A percentile compares a stretch with the other conserved stretches of the same genome.
phyloP scores from a whole-genome alignment of 1,140 invertebrate genomes.

The Drosophila baimaii region DNA sequence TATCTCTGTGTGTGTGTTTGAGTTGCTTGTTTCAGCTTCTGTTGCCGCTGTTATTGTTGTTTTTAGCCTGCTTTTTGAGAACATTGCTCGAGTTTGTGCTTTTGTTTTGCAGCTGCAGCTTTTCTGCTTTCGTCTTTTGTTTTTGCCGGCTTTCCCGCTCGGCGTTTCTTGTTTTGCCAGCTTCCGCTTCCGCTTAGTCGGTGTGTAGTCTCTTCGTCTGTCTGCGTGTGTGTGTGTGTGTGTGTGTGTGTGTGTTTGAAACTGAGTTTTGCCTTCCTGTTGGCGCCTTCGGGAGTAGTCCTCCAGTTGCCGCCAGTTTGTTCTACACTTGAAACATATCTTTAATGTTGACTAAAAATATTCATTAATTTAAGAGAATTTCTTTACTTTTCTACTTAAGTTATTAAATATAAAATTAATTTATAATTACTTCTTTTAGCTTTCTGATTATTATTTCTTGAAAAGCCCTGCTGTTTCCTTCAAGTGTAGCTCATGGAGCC shows the following conservation, averaged over 20 bases:
- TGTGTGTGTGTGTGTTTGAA: conserved; percentile 29
- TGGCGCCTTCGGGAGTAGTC: conserved; percentile 55
- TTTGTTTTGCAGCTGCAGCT: conserved; percentile 72
- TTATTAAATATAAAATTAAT: too few species aligned
- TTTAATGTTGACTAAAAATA: not conserved
- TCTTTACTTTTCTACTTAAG: not conserved
- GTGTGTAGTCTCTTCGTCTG: conserved; percentile 20
- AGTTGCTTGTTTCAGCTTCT: conserved; percentile 28
- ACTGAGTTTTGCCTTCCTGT: conserved; percentile 65
- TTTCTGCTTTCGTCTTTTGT: conserved; percentile 61
- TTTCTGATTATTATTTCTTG: not conserved
- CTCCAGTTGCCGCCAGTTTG: conserved; percentile 36
- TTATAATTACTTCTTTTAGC: not conserved
- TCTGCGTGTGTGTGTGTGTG: conserved; percentile 24
- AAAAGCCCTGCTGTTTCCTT: not conserved
- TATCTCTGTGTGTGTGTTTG: conserved; percentile 8
- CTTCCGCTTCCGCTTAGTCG: conserved; percentile 70
- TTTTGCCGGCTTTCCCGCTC: conserved; percentile 55
- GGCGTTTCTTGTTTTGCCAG: conserved; percentile 54
- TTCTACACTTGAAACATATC: not conserved
- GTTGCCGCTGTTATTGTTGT: conserved; percentile 35
- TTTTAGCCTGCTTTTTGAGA: conserved; percentile 45
- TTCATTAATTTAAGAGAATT: not conserved
- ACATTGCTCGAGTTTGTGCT: conserved; percentile 40
- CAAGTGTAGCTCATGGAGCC: not conserved